phyloP scores from a whole-genome alignment of 2,888 invertebrate genomes.

The Hypsopygia costalis region DNA sequence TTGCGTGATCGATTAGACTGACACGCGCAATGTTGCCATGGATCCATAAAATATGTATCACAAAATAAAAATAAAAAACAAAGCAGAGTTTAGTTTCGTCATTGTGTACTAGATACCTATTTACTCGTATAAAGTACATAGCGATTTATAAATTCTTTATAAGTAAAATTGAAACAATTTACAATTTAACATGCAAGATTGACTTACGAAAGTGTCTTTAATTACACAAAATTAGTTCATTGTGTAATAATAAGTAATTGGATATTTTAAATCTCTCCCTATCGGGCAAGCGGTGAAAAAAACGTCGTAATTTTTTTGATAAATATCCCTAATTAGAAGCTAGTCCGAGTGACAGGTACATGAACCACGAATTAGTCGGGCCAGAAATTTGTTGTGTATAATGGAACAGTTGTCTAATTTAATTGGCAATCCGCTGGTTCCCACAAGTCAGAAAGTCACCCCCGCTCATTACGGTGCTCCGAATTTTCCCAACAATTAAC shows the following conservation, averaged over 20 bases:
- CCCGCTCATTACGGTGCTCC: slow-evolving; percentile 51
- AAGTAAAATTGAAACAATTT: no score
- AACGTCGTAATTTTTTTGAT: slow-evolving; percentile 49
- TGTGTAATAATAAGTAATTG: slow-evolving; percentile 33
- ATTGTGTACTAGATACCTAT: no score
- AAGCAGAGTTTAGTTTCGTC: no score
- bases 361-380: slow-evolving; percentile 40
- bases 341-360: slow-evolving; percentile 36
- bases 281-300: slow-evolving; percentile 24
- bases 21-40: no score
- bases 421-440: slow-evolving; percentile 76
- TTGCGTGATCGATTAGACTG: no score
- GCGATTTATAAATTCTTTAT: no score
- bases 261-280: slow-evolving; percentile 49
- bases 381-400: slow-evolving; percentile 49
- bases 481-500: slow-evolving; percentile 72
- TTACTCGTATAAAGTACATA: no score
- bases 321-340: slow-evolving; percentile 52
- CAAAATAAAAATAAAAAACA: no score
- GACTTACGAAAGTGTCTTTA: slow-evolving; percentile 16
- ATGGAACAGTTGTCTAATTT: slow-evolving; percentile 75
- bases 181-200: no score
- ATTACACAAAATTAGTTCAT: slow-evolving; percentile 37
- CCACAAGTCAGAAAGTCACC: slow-evolving; percentile 72
- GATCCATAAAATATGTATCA: no score